These are phyloP conservation scores for Carassius carassius DNA, from an alignment of 2,113 vertebrate genomes.

Conservation along the genomic window DNA sequence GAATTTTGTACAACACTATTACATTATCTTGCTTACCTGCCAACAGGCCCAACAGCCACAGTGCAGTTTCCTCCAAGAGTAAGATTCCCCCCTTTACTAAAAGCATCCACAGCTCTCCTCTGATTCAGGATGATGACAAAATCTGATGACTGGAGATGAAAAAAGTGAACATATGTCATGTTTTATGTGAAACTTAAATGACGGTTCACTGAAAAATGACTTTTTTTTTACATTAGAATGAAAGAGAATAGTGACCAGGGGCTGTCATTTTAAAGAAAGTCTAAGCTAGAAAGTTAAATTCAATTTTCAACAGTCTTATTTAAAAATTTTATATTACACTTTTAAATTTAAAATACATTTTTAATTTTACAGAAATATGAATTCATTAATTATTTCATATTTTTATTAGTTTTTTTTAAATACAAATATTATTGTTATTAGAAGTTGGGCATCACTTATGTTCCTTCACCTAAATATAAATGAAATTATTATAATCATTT, in stretches of 20 bases:
- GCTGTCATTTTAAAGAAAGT: too few relatives aligned
- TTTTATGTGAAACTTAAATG: not conserved
- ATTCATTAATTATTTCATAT: too few relatives aligned
- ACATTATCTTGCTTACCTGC: slow-evolving; percentile 71
- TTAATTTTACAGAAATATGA: too few relatives aligned
- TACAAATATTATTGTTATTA: too few relatives aligned
- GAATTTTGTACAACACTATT: not conserved
- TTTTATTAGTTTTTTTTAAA: too few relatives aligned
- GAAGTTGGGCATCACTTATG: too few relatives aligned
- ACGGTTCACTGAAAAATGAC: not conserved
- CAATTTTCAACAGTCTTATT: too few relatives aligned
- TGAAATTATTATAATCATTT: too few relatives aligned
- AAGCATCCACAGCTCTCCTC: slow-evolving; percentile 91
- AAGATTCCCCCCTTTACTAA: slow-evolving; percentile 94
- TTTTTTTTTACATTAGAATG: not conserved
- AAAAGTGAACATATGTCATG: not conserved
- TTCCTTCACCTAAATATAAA: not conserved
- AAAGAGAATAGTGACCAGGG: too few relatives aligned
- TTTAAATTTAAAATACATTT: too few relatives aligned
- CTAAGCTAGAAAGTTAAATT: too few relatives aligned
- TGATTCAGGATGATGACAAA: slow-evolving; percentile 97
- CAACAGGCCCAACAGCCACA: slow-evolving; percentile 91
- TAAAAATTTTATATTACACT: too few relatives aligned
- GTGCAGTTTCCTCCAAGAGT: slow-evolving; percentile 95
- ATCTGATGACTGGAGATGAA: slow-evolving; percentile 85